Base-by-base conservation (phyloP, 2,797 vertebrate genomes). In the Gymnocypris eckloni region DNA sequence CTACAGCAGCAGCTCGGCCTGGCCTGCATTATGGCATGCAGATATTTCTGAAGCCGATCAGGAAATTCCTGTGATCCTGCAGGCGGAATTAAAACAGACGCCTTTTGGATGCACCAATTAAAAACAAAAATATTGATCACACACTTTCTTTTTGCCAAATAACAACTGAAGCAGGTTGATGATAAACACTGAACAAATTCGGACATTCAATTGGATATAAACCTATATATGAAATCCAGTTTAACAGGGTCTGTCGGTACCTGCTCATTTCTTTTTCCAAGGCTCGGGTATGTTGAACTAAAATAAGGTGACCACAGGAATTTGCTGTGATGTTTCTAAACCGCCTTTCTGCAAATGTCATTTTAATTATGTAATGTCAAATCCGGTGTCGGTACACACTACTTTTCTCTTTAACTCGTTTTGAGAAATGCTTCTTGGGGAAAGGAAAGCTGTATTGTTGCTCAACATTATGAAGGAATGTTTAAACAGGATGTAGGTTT, bases 341-440 rank as follows among this genome's bases (percentile, higher is more conserved):
- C 76, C 66, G 28, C 83, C 59, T 85, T 56, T 59, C 83, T 72
- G 67, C 83, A 79, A 72, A 79, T 85, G 77, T 85, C 66, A 80
- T 72, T 85, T 79, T 80, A 85, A 85, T 85, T 72, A 85, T 64
- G 78, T 66, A 75, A 86, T 22, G 79, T 82, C 56, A 54, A 82
- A 59, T 75, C 71, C 54, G n/a, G 83, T n/a, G 45, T 61, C 52
- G 13, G 22, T 20, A 20, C 18, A 8, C 66, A 37, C 41, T 54
- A 11, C 25, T 78, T 78, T 84, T 22, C 82, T 75, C 56, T 37
- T 59, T 16, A 43, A 43, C 73, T 56, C 10, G 16, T 77, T 83
- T 50, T 16, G 72, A 76, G 72, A 84, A 67, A 77, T 43, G 61
- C 25, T 25, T 71, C 64, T 61, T 79, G 25, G 45, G 41, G 45